A percentile compares a stretch with the other conserved stretches of the same genome.
Conservation (phyloP, 2,797 vertebrate species). For the Leucoraja ocellata region DNA sequence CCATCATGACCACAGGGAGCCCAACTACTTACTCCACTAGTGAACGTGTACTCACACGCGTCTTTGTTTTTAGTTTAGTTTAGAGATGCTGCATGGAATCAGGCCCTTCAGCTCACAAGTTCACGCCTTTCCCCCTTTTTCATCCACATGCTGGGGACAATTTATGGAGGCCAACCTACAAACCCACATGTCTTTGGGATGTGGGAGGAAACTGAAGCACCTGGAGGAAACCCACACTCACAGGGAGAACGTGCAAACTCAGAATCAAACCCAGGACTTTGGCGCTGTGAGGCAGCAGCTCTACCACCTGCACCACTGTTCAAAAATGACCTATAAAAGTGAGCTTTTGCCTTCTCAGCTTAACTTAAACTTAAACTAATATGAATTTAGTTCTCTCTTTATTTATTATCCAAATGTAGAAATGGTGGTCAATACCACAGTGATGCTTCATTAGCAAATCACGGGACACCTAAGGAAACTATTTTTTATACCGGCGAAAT, state of each 20-base stretch:
- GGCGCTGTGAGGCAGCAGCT: neutral
- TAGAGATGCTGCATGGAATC: no score
- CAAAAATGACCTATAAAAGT: neutral
- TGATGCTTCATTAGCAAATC: slow-evolving; percentile 2
- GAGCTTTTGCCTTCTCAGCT: neutral
- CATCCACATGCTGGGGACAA: no score
- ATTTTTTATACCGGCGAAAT: slow-evolving; percentile 11
- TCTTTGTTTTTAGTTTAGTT: neutral
- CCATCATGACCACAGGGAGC: neutral
- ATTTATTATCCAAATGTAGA: slow-evolving; percentile 13
- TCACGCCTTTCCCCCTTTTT: no score
- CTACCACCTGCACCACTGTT: no score
- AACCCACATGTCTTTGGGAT: no score
- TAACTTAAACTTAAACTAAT: neutral
- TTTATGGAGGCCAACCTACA: no score
- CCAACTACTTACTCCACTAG: neutral
- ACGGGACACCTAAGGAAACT: neutral
- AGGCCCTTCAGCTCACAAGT: no score
- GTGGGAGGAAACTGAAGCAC: no score
- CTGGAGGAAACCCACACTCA: no score
- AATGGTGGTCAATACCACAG: neutral
- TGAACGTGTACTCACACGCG: neutral
- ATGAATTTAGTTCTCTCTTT: neutral
- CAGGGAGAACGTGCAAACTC: no score
- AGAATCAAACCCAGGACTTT: no score